Percentiles rank a stretch among this genome's conserved stretches.
Evolutionary conservation across 2,888 invertebrate species (phyloP).

Genomic region (Tetranychus truncatus): DNA sequence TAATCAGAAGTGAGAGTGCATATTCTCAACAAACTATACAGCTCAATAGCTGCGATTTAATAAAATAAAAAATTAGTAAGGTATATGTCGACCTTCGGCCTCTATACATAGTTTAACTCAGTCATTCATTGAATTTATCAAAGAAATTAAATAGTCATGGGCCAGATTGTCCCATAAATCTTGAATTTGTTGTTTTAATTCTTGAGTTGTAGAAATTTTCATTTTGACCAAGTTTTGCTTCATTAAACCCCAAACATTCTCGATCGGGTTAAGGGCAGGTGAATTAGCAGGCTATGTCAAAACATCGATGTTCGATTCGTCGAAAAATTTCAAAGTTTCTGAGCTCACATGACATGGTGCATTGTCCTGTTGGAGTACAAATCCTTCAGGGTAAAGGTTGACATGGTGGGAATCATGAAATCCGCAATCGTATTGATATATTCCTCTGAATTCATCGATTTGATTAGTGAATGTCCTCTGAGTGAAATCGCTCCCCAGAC

Average conservation of each 20-base stretch:
- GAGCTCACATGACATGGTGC: neutral
- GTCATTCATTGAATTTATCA: neutral
- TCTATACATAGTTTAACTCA: neutral
- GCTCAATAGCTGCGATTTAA: too few relatives aligned
- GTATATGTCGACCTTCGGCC: neutral
- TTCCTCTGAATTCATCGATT: neutral
- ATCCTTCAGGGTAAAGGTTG: neutral
- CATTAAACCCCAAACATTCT: neutral
- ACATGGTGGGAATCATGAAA: neutral
- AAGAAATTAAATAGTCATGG: neutral
- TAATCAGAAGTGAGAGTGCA: too few relatives aligned
- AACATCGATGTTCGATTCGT: neutral
- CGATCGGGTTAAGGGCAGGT: neutral
- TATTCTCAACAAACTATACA: too few relatives aligned
- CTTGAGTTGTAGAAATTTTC: neutral
- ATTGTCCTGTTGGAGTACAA: neutral
- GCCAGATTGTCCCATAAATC: neutral
- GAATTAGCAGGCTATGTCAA: neutral
- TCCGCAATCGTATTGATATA: neutral
- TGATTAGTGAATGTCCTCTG: neutral
- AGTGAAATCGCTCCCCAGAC: neutral
- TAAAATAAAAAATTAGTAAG: too few relatives aligned
- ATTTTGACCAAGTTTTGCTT: neutral
- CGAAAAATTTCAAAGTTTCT: neutral
- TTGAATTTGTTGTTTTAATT: neutral